Evolutionary conservation across 2,888 invertebrate species (phyloP).

Genomic region (Drosophila ezoana): DNA sequence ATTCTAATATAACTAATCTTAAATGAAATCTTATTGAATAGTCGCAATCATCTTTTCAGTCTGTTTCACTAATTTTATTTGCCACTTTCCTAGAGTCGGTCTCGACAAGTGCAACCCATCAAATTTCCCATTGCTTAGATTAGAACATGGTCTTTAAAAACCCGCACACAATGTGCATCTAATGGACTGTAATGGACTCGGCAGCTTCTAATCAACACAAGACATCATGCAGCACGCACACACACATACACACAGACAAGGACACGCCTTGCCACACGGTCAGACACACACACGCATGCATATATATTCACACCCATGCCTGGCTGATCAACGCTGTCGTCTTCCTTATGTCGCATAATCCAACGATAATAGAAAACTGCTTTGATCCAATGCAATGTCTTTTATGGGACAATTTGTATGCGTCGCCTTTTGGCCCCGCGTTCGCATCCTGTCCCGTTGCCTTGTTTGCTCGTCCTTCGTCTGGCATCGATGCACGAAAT

Average conservation of each 20-base stretch:
- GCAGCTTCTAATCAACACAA: constrained; percentile 57
- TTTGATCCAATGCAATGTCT: constrained; percentile 69
- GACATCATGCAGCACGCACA: constrained; percentile 36
- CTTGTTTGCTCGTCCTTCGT: constrained; percentile 19
- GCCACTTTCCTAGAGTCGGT: constrained; percentile 15
- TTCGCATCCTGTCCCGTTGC: not conserved
- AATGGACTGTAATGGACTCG: constrained; percentile 49
- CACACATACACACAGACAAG: constrained; percentile 4
- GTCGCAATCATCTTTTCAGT: constrained; percentile 26
- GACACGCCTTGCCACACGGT: not conserved
- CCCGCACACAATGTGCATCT: constrained; percentile 55
- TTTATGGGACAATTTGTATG: constrained; percentile 84
- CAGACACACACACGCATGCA: not conserved
- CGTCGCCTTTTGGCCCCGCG: constrained; percentile 69
- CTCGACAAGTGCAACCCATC: constrained; percentile 28
- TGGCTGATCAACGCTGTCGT: constrained; percentile 38
- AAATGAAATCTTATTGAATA: constrained; percentile 31
- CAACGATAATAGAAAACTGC: constrained; percentile 69
- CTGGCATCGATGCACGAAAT: constrained; percentile 72
- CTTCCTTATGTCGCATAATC: constrained; percentile 62
- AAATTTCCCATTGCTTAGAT: not conserved
- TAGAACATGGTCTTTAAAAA: constrained; percentile 12
- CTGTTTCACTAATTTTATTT: constrained; percentile 52
- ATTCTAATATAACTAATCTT: not conserved
- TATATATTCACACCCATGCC: constrained; percentile 5